A percentile compares a stretch with the other conserved stretches of the same genome.
Conservation (phyloP, 2,797 vertebrate species). For the Percopsis omiscomaycus region DNA sequence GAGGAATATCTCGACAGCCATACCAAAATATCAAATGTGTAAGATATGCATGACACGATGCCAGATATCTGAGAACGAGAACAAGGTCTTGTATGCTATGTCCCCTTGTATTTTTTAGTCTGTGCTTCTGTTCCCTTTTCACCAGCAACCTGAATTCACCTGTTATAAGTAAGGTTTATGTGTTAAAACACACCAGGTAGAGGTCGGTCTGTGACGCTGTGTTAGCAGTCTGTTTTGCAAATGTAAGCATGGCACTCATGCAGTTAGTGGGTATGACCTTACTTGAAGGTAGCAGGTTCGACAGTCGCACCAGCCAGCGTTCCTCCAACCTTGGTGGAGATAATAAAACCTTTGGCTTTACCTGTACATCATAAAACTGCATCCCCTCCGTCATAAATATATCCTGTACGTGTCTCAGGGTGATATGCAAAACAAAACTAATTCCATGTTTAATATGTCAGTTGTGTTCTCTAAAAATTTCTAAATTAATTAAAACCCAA, state of each 20-base stretch:
- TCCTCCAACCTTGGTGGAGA: no score
- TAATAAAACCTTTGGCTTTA: no score
- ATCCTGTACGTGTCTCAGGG: neutral
- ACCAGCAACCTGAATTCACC: slow-evolving; percentile 40
- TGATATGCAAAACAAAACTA: slow-evolving; percentile 17
- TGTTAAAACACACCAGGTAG: neutral
- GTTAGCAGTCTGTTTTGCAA: no score
- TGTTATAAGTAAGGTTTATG: neutral
- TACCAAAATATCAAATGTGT: slow-evolving; percentile 34
- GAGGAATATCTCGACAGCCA: slow-evolving; percentile 26
- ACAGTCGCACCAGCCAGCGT: no score
- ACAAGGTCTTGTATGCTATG: neutral
- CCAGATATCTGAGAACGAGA: slow-evolving; percentile 24
- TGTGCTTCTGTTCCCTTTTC: slow-evolving; percentile 28
- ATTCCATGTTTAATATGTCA: slow-evolving; percentile 38
- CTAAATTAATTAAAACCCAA: slow-evolving; percentile 13
- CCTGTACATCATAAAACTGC: no score
- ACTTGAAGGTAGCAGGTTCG: neutral
- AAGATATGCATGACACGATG: slow-evolving; percentile 46
- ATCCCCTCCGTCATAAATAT: no score
- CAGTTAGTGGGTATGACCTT: no score
- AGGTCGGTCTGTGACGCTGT: no score
- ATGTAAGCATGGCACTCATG: no score
- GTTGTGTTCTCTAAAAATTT: slow-evolving; percentile 26
- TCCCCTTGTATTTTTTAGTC: neutral